Evolutionary conservation across 1,140 invertebrate species (phyloP), one percentile per base, ranked within the genome.

Genomic region (Camponotus pennsylvanicus): DNA sequence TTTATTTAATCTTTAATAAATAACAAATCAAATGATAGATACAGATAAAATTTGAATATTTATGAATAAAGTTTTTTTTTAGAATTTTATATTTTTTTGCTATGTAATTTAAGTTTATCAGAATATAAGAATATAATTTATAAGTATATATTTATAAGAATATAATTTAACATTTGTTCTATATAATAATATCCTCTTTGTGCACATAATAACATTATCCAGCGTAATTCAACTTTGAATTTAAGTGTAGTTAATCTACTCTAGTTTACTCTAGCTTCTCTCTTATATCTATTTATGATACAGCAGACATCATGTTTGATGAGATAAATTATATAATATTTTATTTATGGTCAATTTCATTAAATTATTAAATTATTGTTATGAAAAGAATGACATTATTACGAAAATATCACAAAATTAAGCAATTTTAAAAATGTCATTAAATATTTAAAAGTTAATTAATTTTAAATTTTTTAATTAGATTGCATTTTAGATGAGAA

Each of bases 201-300:
- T 57, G 8, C 4, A 73, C 11, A 59, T 40, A 57, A n/a, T 27
- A 73, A 73, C 69, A 15, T 18, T 49, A 71, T 71, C 32, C 21
- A 32, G 32, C 9, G 32, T 11, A 57, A 73, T 6, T 73, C 32
- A 73, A n/a, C 37, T n/a, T 40, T 71, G 27, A 52, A 27, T 71
- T 15, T 71, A 71, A 37, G 32, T 13, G 71, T 21, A 21, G 8
- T 9, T 69, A 69, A 69, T 69, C 69, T 69, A 69, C 45, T 69
- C 49, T 45, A 57, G 4, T 57, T 55, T 27, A 27, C 27, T 27
- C 27, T 27, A 27, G 27, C 27, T 27, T 27, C 27, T 27, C 27
- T 27, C 27, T 27, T 27, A 27, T 1, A 55, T 6, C 2, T 34
- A 34, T 27, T 73, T 73, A 37, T 73, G 42, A 55, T 37, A 55